phyloP scores from a whole-genome alignment of 2,888 invertebrate genomes.

The Lepidochitona cinerea region DNA sequence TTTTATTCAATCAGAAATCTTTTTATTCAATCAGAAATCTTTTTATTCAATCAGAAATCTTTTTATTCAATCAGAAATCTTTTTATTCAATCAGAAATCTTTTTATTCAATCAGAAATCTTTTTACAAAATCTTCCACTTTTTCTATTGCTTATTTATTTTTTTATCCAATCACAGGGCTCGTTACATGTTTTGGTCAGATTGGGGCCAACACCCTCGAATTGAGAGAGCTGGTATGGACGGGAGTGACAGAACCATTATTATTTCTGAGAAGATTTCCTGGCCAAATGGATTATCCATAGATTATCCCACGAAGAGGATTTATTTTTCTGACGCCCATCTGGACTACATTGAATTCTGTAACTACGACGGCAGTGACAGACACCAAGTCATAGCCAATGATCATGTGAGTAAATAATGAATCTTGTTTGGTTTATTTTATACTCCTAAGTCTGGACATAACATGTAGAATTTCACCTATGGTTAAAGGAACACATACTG shows the following conservation, averaged over 20 bases:
- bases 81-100: too few species aligned
- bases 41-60: too few species aligned
- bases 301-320: conserved; percentile 93
- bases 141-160: too few species aligned
- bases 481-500: too few species aligned
- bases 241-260: conserved; percentile 88
- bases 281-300: conserved; percentile 98
- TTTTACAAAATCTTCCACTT: too few species aligned
- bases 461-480: too few species aligned
- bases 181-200: conserved; percentile 93
- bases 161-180: conserved; percentile 31
- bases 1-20: too few species aligned
- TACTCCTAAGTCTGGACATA: too few species aligned
- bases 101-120: too few species aligned
- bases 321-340: conserved; percentile 97
- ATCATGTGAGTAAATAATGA: conserved; percentile 72
- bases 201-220: conserved; percentile 97
- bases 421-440: too few species aligned
- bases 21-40: too few species aligned
- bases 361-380: conserved; percentile 94
- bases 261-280: conserved; percentile 94
- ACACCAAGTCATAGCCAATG: conserved; percentile 79
- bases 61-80: too few species aligned
- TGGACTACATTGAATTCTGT: conserved; percentile 98
- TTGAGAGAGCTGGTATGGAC: conserved; percentile 97